phyloP scores from a whole-genome alignment of 1,140 invertebrate species.

The Lepidurus arcticus region DNA sequence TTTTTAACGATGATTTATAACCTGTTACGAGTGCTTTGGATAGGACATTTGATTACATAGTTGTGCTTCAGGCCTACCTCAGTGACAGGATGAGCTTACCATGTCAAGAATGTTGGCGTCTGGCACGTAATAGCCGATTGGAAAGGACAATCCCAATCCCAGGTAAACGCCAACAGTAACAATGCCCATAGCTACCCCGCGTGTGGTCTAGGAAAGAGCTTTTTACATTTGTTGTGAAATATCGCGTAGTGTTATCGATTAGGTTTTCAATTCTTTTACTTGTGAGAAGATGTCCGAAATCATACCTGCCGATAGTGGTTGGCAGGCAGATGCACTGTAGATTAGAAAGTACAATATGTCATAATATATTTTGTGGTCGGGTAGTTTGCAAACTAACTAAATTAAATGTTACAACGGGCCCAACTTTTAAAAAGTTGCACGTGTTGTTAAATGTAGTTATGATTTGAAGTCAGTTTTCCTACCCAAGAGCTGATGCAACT shows the following conservation, averaged over 20 bases:
- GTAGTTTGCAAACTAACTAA: slow-evolving; percentile 16
- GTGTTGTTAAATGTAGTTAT: no score
- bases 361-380: no score
- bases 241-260: background rate
- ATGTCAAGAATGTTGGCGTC: slow-evolving; percentile 66
- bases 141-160: slow-evolving; percentile 86
- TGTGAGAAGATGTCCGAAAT: slow-evolving; percentile 81
- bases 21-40: no score
- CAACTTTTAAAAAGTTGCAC: background rate
- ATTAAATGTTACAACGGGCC: background rate
- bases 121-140: slow-evolving; percentile 80
- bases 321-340: slow-evolving; percentile 75
- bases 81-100: slow-evolving; percentile 46
- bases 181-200: slow-evolving; percentile 81
- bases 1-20: no score
- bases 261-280: slow-evolving; percentile 38
- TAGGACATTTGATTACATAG: no score
- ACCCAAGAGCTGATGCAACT: slow-evolving; percentile 81
- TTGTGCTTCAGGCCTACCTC: background rate
- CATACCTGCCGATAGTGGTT: slow-evolving; percentile 78
- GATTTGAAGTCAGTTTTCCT: slow-evolving; percentile 34
- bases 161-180: slow-evolving; percentile 96
- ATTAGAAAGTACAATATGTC: background rate
- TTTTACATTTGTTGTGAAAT: background rate
- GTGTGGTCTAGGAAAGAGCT: slow-evolving; percentile 50